Conservation (phyloP, 2,113 vertebrate genomes). For the Sorex fumeus region DNA sequence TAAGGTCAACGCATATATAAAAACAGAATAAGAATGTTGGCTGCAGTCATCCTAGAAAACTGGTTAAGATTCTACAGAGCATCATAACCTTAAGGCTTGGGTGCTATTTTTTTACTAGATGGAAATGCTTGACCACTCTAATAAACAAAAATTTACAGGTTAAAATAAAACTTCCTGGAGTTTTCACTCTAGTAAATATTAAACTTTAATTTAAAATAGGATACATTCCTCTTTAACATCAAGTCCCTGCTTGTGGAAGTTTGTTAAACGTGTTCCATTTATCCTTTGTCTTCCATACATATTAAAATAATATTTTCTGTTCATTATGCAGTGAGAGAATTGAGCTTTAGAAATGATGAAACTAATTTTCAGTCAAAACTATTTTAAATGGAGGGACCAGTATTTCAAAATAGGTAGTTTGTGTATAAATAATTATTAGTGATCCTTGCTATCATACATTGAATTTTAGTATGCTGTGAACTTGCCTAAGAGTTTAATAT, state of each 20-base stretch:
- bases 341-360: conserved; percentile 34
- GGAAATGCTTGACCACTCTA: neutral
- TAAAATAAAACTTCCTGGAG: neutral
- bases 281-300: neutral
- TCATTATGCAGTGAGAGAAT: conserved; percentile 14
- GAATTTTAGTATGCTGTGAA: neutral
- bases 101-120: neutral
- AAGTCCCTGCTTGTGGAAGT: conserved; percentile 10
- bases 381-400: neutral
- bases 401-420: conserved; percentile 35
- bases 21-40: neutral
- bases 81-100: neutral
- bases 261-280: neutral
- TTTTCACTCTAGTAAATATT: neutral
- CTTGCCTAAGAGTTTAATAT: neutral
- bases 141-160: neutral
- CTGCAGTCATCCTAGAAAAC: neutral
- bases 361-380: neutral
- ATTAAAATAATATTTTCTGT: conserved; percentile 40
- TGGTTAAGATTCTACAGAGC: neutral
- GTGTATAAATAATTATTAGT: neutral
- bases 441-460: neutral
- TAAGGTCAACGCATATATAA: neutral
- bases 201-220: neutral
- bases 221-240: neutral